Base-by-base conservation (phyloP, 2,888 invertebrate genomes). In the Euclidia mi region DNA sequence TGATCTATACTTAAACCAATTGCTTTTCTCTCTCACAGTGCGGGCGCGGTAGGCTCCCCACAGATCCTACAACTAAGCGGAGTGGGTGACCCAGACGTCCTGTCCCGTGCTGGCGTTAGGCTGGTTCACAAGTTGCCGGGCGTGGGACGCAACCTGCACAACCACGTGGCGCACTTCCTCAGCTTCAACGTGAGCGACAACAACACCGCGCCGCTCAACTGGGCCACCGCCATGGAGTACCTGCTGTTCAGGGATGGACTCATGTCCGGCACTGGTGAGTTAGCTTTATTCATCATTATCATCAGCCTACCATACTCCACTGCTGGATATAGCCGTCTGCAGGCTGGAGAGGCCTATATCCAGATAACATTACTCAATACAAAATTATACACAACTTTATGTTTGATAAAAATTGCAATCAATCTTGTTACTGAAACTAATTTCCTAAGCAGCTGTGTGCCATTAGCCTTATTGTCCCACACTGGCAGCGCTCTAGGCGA, bases 221-320 rank as follows among this genome's bases (percentile, higher is more conserved):
- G 98, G 98, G 98, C 98, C 12, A 98, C 98, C 0, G 98, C 98
- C 1, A 98, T 98, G 97, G 98, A 98, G 85, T 98, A 98, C 78
- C 89, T 98, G 20, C 95, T 98, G 9, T 98, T 98, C 90, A 95
- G 98, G 51, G 98, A 98, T 84, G 98, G 98, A 1, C 95, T 98
- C 0, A 98, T 98, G 98, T 97, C 98, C 10, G 98, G 98, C 14
- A 98, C 98, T 35, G 98, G 98, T 93, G 75, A 61, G 73, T 12
- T 17, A 31, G 2, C n/a, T n/a, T n/a, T n/a, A n/a, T n/a, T n/a
- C n/a, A n/a, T n/a, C n/a, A n/a, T n/a, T n/a, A n/a, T n/a, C n/a
- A n/a, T n/a, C n/a, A n/a, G n/a, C n/a, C n/a, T n/a, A n/a, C n/a
- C n/a, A n/a, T n/a, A n/a, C n/a, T n/a, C n/a, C n/a, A n/a, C n/a